phyloP scores from a whole-genome alignment of 35 echinoderm and acorn worm species.

The Holothuria glaberrima region DNA sequence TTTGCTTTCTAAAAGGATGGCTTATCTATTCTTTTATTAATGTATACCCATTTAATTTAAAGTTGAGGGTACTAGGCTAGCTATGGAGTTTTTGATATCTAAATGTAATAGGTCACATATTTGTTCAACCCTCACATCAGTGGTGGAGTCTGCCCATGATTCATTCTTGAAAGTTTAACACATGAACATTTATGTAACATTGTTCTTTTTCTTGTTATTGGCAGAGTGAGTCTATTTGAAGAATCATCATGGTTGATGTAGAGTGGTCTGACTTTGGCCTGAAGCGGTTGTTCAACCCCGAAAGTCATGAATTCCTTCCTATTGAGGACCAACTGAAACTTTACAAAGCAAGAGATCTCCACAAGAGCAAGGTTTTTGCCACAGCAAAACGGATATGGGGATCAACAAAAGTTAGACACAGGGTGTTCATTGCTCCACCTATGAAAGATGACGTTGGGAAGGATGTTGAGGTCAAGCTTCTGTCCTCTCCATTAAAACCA shows the following conservation, averaged over 20 bases:
- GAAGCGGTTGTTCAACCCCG: slow-evolving; percentile 70
- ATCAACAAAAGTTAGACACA: slow-evolving; percentile 39
- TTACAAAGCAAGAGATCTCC: slow-evolving; percentile 76
- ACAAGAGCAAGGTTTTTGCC: slow-evolving; percentile 68
- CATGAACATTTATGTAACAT: too few species aligned
- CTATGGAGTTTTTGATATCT: too few species aligned
- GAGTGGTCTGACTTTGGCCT: slow-evolving; percentile 86
- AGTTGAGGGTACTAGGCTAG: too few species aligned
- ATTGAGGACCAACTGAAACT: slow-evolving; percentile 81
- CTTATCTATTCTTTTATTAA: too few species aligned
- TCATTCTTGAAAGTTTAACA: too few species aligned
- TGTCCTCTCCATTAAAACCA: slow-evolving; percentile 29
- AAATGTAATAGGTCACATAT: too few species aligned
- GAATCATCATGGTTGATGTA: slow-evolving; percentile 20
- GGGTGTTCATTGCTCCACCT: slow-evolving; percentile 59
- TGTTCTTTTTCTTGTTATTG: too few species aligned
- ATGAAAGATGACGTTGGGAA: slow-evolving; percentile 59
- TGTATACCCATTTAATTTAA: too few species aligned
- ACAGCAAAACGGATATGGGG: slow-evolving; percentile 73
- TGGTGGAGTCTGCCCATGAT: too few species aligned
- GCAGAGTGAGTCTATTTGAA: background rate
- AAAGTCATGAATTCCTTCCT: slow-evolving; percentile 68
- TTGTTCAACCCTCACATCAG: too few species aligned
- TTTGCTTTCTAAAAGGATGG: too few species aligned
- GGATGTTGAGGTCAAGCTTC: slow-evolving; percentile 16